Evolutionary conservation across 2,113 vertebrate genomes (phyloP).

Genomic region (Oryzias woworae): DNA sequence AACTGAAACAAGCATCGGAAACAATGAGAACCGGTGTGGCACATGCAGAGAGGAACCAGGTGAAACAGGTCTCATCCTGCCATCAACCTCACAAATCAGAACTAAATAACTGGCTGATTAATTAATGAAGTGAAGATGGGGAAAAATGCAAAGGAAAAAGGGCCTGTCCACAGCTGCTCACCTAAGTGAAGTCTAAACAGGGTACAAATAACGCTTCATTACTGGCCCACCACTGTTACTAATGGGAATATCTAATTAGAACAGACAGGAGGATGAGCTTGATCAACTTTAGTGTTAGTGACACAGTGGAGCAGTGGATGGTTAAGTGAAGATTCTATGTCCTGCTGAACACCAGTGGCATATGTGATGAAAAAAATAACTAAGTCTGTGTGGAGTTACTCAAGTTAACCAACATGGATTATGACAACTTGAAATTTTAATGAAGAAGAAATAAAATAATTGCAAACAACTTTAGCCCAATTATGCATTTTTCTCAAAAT

Average conservation of each 20-base stretch:
- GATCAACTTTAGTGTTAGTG: slow-evolving; percentile 26
- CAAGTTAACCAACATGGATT: too few relatives aligned
- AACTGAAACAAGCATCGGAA: slow-evolving; percentile 14
- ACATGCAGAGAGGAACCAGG: slow-evolving; percentile 33
- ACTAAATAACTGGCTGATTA: slow-evolving; percentile 66
- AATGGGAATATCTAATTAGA: slow-evolving; percentile 51
- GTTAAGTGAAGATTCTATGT: slow-evolving; percentile 10
- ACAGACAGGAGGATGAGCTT: slow-evolving; percentile 38
- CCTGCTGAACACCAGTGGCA: neutral
- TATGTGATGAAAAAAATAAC: slow-evolving; percentile 10
- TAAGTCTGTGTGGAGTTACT: too few relatives aligned
- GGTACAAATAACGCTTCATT: slow-evolving; percentile 34
- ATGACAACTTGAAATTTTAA: too few relatives aligned
- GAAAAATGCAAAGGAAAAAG: slow-evolving; percentile 19
- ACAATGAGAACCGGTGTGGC: slow-evolving; percentile 24
- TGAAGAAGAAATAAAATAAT: neutral
- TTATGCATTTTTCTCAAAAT: too few relatives aligned
- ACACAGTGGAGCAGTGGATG: slow-evolving; percentile 10
- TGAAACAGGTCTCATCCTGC: slow-evolving; percentile 58
- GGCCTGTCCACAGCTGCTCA: slow-evolving; percentile 18
- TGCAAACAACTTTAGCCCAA: too few relatives aligned
- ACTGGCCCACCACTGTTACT: slow-evolving; percentile 23
- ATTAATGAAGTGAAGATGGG: slow-evolving; percentile 50
- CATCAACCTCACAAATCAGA: slow-evolving; percentile 51
- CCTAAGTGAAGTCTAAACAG: slow-evolving; percentile 23